Percentiles rank a stretch among this genome's conserved stretches.
Evolutionary conservation across 2,113 vertebrate species (phyloP).

Genomic region (Probosciger aterrimus): DNA sequence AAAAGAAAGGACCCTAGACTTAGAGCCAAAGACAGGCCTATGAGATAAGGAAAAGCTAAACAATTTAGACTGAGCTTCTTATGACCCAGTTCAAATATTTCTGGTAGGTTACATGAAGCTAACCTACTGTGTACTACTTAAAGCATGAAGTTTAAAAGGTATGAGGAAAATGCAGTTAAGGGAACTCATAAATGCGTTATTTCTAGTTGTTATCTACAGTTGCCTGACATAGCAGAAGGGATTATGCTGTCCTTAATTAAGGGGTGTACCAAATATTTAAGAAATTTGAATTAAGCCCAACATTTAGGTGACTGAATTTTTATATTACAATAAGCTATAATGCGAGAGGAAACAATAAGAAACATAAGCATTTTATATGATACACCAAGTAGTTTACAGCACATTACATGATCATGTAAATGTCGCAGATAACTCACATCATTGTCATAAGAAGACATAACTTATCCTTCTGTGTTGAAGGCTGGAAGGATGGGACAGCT

Average conservation of each 20-base stretch:
- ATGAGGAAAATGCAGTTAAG: conserved; percentile 70
- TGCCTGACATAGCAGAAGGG: neutral
- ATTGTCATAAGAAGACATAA: neutral
- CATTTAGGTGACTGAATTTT: conserved; percentile 37
- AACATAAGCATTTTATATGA: conserved; percentile 37
- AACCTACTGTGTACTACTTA: conserved; percentile 31
- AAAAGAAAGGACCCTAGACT: neutral
- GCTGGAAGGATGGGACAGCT: neutral
- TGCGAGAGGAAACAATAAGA: conserved; percentile 48
- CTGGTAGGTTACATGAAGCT: conserved; percentile 32
- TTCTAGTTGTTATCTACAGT: conserved; percentile 58
- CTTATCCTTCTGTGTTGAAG: neutral
- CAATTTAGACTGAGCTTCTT: conserved; percentile 49
- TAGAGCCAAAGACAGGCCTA: neutral
- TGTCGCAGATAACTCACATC: neutral
- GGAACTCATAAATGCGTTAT: conserved; percentile 62
- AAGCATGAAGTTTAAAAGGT: conserved; percentile 54
- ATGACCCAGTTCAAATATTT: conserved; percentile 56
- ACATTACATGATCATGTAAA: conserved; percentile 4
- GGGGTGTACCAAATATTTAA: conserved; percentile 28
- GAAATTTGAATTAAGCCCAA: conserved; percentile 54
- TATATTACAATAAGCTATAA: neutral
- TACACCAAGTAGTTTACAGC: conserved; percentile 17
- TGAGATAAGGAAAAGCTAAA: conserved; percentile 29
- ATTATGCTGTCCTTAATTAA: conserved; percentile 53